Base-by-base conservation (phyloP, 2,888 invertebrate species). In the Furcula furcula region DNA sequence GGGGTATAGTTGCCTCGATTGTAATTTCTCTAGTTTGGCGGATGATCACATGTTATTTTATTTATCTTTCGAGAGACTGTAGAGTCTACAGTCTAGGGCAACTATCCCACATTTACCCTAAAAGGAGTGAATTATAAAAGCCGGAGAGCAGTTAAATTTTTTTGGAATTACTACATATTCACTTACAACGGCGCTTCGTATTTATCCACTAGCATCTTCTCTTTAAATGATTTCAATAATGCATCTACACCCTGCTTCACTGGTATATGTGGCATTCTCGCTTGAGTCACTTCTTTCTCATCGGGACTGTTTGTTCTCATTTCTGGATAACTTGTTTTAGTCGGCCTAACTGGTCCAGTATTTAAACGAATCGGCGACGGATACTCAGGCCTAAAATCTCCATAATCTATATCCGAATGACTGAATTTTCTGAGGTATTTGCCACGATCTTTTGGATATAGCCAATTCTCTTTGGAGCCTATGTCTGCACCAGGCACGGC, bases 171-270 rank as follows among this genome's bases (percentile, higher is more conserved):
- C 5, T 13, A 14, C 12, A 25, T n/a, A 16, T 16, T 18, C 39
- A 38, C 49, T 52, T 28, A 60, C 66, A 49, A 49, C 3, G 48
- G 47, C 1, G 28, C 30, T 27, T 55, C 57, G 7, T 54, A 58
- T 43, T 53, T 58, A 14, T 62, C 56, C 15, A 54, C 30, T 31
- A 60, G 30, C 20, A 61, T 28, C 32, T 59, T 59, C 13, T 61
- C 54, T 18, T 60, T 61, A 9, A 58, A 46, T 4, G 45, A 44
- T 14, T 60, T 55, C 27, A 61, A 48, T 14, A 25, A 32, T 10
- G 21, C 16, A 21, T 41, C 35, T 9, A 38, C 7, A 1, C 18
- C 20, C 0, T 34, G 25, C 11, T 23, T 21, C 1, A 21, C 2
- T 5, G 21, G 10, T 21, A 21, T 10, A 9, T 10, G 4, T 10